These are phyloP conservation scores for Megalops atlanticus DNA, from an alignment of 2,113 vertebrate genomes.

Conservation along the genomic window DNA sequence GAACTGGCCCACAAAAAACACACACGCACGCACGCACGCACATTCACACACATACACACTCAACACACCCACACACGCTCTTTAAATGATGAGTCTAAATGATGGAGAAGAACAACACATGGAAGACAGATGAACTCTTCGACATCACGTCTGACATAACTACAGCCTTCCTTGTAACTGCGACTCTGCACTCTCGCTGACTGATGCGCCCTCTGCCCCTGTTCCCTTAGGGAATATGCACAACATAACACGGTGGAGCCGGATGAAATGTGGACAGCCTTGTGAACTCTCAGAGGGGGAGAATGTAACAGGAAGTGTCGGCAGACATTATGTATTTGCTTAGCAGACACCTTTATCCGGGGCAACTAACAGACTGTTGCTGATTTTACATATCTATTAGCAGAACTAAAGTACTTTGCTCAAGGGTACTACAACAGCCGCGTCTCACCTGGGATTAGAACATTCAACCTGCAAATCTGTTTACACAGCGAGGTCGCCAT, in stretches of 20 bases:
- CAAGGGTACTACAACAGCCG: neutral
- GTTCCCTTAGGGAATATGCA: neutral
- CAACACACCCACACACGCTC: neutral
- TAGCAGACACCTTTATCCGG: neutral
- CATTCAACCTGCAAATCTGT: neutral
- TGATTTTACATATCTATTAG: neutral
- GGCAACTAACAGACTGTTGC: no score
- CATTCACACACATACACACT: constrained; percentile 3
- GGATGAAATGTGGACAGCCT: neutral
- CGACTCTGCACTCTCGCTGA: neutral
- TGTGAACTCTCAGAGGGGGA: neutral
- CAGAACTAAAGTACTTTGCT: neutral
- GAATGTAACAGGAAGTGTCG: constrained; percentile 17
- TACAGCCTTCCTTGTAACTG: neutral
- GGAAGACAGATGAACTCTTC: neutral
- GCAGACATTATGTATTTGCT: constrained; percentile 12
- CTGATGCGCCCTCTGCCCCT: neutral
- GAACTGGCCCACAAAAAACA: no score
- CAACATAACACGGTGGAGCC: neutral
- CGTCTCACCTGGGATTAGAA: neutral
- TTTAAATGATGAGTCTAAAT: neutral
- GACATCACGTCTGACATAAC: neutral
- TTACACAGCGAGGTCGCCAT: neutral
- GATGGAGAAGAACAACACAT: neutral
- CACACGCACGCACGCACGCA: neutral